Conservation (phyloP, 2,113 vertebrate species). For the Limnothrissa miodon region DNA sequence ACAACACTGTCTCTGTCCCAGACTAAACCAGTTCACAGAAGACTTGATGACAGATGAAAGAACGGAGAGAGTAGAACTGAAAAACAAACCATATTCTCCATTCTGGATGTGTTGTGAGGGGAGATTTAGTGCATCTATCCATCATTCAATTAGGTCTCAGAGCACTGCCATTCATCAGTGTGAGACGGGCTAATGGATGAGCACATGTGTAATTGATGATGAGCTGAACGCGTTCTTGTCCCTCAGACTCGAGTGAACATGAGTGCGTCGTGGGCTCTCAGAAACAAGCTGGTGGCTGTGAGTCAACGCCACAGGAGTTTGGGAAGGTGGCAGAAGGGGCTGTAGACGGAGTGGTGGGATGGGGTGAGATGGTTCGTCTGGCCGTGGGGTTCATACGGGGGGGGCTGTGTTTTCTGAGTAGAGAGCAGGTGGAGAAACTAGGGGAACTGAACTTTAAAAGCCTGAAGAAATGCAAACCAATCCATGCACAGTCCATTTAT, state of each 20-base stretch:
- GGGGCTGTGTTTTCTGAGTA: not conserved
- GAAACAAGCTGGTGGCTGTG: not conserved
- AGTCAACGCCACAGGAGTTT: not conserved
- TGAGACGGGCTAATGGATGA: not conserved
- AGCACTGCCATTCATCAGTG: not conserved
- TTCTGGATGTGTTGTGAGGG: not conserved
- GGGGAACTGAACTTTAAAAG: too few species aligned
- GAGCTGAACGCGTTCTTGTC: not conserved
- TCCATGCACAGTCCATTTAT: not conserved
- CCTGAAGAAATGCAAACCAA: not conserved
- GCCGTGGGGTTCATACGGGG: not conserved
- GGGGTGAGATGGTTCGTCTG: not conserved
- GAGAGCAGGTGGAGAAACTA: not conserved
- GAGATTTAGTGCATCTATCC: not conserved
- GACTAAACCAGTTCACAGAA: not conserved
- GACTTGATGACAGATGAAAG: not conserved
- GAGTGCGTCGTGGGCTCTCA: not conserved
- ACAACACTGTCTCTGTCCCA: not conserved
- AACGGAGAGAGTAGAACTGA: not conserved
- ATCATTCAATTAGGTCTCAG: not conserved
- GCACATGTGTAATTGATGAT: conserved; percentile 8
- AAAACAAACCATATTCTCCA: not conserved
- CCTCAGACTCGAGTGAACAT: not conserved
- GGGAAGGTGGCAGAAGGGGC: not conserved
- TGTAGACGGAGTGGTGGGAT: not conserved